Evolutionary conservation across 2,888 invertebrate genomes (phyloP).

Genomic region (Epirrita christyi): DNA sequence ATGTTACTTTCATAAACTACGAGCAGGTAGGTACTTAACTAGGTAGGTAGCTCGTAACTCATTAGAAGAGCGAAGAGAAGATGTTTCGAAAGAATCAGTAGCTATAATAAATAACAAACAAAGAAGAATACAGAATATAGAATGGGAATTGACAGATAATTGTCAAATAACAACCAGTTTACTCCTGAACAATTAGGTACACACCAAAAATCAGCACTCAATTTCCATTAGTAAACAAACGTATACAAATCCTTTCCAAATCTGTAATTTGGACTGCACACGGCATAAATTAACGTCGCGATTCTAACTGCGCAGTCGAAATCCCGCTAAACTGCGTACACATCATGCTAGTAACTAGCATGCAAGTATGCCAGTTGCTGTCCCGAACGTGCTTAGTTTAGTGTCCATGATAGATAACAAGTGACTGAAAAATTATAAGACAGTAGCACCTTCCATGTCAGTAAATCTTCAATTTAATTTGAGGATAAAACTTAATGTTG

Average conservation of each 20-base stretch:
- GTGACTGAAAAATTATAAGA: background rate
- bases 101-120: too few species aligned
- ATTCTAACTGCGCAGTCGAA: conserved; percentile 32
- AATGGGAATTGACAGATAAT: too few species aligned
- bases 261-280: conserved; percentile 40
- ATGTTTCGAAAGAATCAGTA: background rate
- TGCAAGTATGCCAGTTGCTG: conserved; percentile 8
- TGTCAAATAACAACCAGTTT: too few species aligned
- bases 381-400: background rate
- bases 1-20: background rate
- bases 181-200: too few species aligned
- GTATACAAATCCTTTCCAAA: conserved; percentile 36
- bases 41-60: background rate
- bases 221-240: conserved; percentile 25
- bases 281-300: conserved; percentile 39
- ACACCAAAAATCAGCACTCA: conserved; percentile 19
- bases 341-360: conserved; percentile 16
- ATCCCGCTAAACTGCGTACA: conserved; percentile 18
- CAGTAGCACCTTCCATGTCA: background rate
- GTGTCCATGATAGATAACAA: background rate
- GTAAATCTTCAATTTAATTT: too few species aligned
- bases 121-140: too few species aligned
- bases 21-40: too few species aligned
- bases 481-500: too few species aligned
- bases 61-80: background rate